phyloP scores from a whole-genome alignment of 2,888 invertebrate species.

The Yponomeuta plumbellus region DNA sequence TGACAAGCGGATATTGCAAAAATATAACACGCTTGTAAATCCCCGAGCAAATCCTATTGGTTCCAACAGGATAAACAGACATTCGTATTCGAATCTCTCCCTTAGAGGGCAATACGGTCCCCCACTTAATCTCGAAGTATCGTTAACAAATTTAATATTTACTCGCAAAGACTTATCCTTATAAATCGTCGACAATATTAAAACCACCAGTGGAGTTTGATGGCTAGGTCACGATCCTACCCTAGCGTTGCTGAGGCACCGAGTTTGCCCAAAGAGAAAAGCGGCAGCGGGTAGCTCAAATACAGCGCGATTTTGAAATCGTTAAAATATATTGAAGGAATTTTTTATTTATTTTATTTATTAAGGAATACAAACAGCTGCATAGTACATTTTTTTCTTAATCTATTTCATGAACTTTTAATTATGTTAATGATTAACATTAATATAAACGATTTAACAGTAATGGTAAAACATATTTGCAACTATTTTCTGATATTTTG shows the following conservation, averaged over 20 bases:
- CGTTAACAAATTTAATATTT: conserved; percentile 76
- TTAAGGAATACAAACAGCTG: too few relatives aligned
- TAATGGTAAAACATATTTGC: too few relatives aligned
- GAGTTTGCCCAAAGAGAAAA: conserved; percentile 30
- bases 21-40: conserved; percentile 1
- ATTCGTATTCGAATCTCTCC: conserved; percentile 16
- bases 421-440: too few relatives aligned
- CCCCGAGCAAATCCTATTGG: conserved; percentile 22
- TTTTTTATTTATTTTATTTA: too few relatives aligned
- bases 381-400: too few relatives aligned
- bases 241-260: conserved; percentile 44
- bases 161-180: conserved; percentile 71
- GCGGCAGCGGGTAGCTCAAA: conserved; percentile 21
- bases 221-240: conserved; percentile 45
- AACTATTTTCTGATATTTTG: too few relatives aligned
- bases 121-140: conserved; percentile 70
- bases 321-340: too few relatives aligned
- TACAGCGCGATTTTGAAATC: too few relatives aligned
- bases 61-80: conserved; percentile 23
- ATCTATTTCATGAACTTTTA: too few relatives aligned
- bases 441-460: too few relatives aligned
- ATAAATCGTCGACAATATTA: conserved; percentile 75
- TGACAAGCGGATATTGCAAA: not conserved
- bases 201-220: conserved; percentile 72
- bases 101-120: conserved; percentile 24